A percentile compares a stretch with the other conserved stretches of the same genome.
Evolutionary conservation across 2,113 vertebrate species (phyloP).

Genomic region (Pluvialis apricaria): DNA sequence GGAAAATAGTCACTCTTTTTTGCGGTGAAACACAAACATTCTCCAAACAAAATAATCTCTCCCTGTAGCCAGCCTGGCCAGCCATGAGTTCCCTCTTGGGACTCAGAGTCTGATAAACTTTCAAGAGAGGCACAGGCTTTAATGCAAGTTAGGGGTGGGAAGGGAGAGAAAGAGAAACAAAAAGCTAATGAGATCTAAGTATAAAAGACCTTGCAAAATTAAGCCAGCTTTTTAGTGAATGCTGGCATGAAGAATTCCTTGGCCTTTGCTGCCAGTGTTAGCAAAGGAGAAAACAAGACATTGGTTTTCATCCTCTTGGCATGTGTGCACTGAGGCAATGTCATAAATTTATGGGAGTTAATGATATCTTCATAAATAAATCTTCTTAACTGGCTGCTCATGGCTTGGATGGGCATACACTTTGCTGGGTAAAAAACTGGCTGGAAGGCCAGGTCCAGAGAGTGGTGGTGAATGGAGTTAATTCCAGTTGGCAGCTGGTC

Average conservation of each 20-base stretch:
- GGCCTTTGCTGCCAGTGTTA: neutral
- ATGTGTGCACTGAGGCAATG: rapidly evolving
- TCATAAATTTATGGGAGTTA: neutral
- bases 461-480: no score
- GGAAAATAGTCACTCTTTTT: conserved; percentile 54
- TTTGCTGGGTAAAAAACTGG: no score
- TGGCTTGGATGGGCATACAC: no score
- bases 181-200: neutral
- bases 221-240: neutral
- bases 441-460: no score
- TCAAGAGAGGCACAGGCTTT: neutral
- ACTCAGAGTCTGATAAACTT: neutral
- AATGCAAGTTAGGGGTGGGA: neutral
- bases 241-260: neutral
- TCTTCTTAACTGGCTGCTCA: no score
- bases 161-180: conserved; percentile 17
- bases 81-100: neutral
- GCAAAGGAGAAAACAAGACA: neutral
- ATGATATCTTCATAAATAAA: neutral
- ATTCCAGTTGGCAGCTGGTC: no score
- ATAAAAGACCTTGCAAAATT: neutral
- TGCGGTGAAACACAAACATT: conserved; percentile 58
- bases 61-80: conserved; percentile 43
- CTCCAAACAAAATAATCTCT: conserved; percentile 54
- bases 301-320: neutral